A percentile compares a stretch with the other conserved stretches of the same genome.
Evolutionary conservation across 64 coral and sea anemone genomes (phyloP).

Genomic region (Acropora tenuis): DNA sequence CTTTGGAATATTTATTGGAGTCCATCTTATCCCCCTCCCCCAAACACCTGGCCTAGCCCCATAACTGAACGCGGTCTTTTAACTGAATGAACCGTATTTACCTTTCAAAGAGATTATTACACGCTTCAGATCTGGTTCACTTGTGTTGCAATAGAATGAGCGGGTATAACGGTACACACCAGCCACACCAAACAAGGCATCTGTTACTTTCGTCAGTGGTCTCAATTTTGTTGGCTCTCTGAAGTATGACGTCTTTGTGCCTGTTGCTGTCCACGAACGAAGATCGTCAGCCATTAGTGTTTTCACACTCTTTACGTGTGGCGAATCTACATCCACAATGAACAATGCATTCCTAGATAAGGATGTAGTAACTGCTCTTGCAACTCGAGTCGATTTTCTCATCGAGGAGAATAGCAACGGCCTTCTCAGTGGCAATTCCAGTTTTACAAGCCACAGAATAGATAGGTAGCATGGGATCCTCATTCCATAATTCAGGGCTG

Average conservation of each 20-base stretch:
- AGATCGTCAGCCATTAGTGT: constrained; percentile 38
- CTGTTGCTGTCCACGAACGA: constrained; percentile 36
- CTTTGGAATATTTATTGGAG: too few relatives aligned
- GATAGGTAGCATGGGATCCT: constrained; percentile 56
- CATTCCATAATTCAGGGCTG: constrained; percentile 32
- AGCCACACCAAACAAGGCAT: neutral
- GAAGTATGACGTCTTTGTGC: constrained; percentile 38
- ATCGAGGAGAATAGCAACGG: constrained; percentile 33
- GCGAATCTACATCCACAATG: constrained; percentile 18
- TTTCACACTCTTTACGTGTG: constrained; percentile 27
- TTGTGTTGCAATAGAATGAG: constrained; percentile 43
- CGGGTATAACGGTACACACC: constrained; percentile 41
- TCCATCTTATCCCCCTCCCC: too few relatives aligned
- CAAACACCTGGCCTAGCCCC: too few relatives aligned
- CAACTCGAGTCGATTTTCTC: constrained; percentile 14
- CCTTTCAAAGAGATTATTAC: constrained; percentile 53
- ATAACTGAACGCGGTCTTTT: neutral
- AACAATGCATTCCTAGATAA: constrained; percentile 31
- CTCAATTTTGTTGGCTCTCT: constrained; percentile 33
- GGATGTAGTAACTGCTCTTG: constrained; percentile 17
- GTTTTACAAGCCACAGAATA: constrained; percentile 24
- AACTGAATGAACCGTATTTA: constrained; percentile 3
- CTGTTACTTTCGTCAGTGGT: neutral
- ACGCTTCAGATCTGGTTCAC: constrained; percentile 25
- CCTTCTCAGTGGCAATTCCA: constrained; percentile 38